phyloP scores from a whole-genome alignment of 2,113 vertebrate genomes.

The Callospermophilus lateralis region DNA sequence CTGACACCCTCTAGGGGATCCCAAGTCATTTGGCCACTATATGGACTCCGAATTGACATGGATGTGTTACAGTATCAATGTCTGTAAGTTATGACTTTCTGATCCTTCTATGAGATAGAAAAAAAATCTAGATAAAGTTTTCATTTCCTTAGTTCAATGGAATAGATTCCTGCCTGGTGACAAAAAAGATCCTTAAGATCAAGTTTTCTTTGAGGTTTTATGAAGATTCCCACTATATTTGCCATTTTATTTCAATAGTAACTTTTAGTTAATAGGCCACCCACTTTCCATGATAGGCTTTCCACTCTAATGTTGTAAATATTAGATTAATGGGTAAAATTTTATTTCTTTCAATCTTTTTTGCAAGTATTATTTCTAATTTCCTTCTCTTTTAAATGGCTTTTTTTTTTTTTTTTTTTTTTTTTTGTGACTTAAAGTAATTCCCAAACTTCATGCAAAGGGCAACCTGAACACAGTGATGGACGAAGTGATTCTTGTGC shows the following conservation, averaged over 20 bases:
- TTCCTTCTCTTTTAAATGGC: constrained; percentile 26
- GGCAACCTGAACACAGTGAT: not conserved
- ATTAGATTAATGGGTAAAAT: not conserved
- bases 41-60: not conserved
- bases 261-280: not conserved
- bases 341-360: constrained; percentile 21
- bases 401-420: constrained; percentile 21
- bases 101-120: not conserved
- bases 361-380: not conserved
- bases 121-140: not conserved
- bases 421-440: constrained; percentile 42
- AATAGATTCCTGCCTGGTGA: not conserved
- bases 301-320: not conserved
- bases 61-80: not conserved
- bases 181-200: not conserved
- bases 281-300: not conserved
- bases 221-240: not conserved
- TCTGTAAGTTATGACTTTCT: not conserved
- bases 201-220: constrained; percentile 30
- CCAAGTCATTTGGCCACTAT: not conserved
- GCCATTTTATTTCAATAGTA: constrained; percentile 40
- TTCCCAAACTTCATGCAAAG: constrained; percentile 23
- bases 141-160: not conserved
- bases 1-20: not conserved
- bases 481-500: constrained; percentile 12